Evolutionary conservation across 2,113 vertebrate genomes (phyloP), one percentile per base, ranked within the genome.

Genomic region (Pristiophorus japonicus): DNA sequence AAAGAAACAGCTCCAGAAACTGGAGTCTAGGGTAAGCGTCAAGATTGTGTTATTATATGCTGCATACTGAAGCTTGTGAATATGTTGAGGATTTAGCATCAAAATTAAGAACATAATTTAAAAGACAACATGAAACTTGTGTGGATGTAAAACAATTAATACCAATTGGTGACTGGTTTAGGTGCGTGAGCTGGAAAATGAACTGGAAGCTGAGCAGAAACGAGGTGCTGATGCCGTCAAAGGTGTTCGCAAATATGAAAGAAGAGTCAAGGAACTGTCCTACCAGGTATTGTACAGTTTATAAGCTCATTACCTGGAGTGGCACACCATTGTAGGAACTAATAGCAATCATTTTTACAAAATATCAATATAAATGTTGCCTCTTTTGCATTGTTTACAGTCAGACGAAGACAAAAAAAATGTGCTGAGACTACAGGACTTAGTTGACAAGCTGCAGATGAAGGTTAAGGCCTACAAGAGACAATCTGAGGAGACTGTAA

Each of bases 351-450:
- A 96, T 4, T 94, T 34, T 94, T 34, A 94, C 24, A 94, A 45
- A n/a, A 66, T n/a, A n/a, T n/a, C n/a, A n/a, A n/a, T n/a, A n/a
- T 55, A 14, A 59, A 95, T 51, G 12, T 94, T 47, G 3, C 63
- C 65, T 70, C 11, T 16, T 70, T 70, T 70, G 8, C 65, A 8
- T 42, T 45, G 30, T 70, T 47, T 67, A 85, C 51, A 98, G 98
- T 96, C 97, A 96, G 98, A 98, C 70, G 98, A 98, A 81, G 98
- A 98, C 96, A 98, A 96, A 96, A 98, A 98, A 96, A 98, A 98
- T 45, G 70, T 97, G 0, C 11, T 7, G 55, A 97, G 98, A 96
- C 97, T 98, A 47, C 98, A 98, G 96, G 98, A 98, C 96, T 97
- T 98, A 95, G 98, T 96, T 34, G 96, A 96, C 14, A 95, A 96